Conservation (phyloP, 1,140 invertebrate genomes). For the Tribolium madens region DNA sequence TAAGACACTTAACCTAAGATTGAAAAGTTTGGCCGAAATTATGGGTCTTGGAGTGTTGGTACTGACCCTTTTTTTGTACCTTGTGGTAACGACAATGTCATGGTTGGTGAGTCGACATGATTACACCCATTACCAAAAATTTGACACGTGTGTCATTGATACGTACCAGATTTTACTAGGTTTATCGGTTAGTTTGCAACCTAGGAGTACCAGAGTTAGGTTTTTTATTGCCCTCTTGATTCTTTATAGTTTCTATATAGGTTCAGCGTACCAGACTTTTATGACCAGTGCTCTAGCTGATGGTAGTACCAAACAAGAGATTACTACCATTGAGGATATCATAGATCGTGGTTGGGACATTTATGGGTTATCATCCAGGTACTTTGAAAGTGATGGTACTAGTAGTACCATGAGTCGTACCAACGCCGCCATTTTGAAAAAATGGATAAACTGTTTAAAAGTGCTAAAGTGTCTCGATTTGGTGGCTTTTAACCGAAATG, state of each 20-base stretch:
- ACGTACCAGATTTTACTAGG: slow-evolving; percentile 28
- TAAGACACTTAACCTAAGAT: too few relatives aligned
- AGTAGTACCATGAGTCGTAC: background rate
- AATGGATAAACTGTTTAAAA: slow-evolving; percentile 22
- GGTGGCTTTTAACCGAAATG: too few relatives aligned
- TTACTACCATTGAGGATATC: slow-evolving; percentile 49
- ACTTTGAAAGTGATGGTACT: too few relatives aligned
- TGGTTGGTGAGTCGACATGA: slow-evolving; percentile 21
- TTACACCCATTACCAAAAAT: too few relatives aligned
- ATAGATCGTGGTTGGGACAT: background rate
- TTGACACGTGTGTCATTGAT: slow-evolving; percentile 32
- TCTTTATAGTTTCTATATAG: slow-evolving; percentile 43
- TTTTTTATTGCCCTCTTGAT: slow-evolving; percentile 51
- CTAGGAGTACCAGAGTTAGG: slow-evolving; percentile 22
- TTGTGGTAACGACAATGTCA: slow-evolving; percentile 36
- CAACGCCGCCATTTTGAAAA: slow-evolving; percentile 13
- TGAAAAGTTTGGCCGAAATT: too few relatives aligned
- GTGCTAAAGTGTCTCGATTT: slow-evolving; percentile 38
- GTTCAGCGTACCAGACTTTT: slow-evolving; percentile 43
- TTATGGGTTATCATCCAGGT: background rate
- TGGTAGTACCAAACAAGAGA: slow-evolving; percentile 44
- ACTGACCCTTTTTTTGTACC: too few relatives aligned
- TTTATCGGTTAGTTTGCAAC: slow-evolving; percentile 27
- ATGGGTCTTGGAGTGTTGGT: too few relatives aligned
- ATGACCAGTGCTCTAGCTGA: slow-evolving; percentile 48